Percentiles rank a stretch among this genome's conserved stretches.
These are phyloP conservation scores for Leucoraja ocellata DNA, from an alignment of 2,797 vertebrate genomes.

Conservation along the genomic window DNA sequence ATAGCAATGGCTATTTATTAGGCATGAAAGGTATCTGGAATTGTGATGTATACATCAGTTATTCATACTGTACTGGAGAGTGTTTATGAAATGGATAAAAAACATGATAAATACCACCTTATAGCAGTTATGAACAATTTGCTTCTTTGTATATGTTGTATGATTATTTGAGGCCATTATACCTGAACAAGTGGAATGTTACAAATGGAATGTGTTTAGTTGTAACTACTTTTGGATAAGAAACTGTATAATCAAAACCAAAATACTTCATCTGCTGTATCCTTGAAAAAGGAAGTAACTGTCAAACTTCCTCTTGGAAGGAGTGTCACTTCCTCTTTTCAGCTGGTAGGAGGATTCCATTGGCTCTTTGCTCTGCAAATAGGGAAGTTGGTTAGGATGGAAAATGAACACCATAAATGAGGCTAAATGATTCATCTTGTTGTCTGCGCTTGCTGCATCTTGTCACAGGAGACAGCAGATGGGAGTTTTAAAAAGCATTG, in stretches of 20 bases:
- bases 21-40: no score
- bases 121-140: not conserved
- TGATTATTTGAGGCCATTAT: not conserved
- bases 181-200: not conserved
- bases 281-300: slow-evolving; percentile 44
- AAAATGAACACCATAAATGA: not conserved
- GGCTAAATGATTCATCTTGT: not conserved
- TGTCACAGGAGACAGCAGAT: not conserved
- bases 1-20: no score
- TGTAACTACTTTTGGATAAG: not conserved
- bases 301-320: slow-evolving; percentile 47
- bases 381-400: not conserved
- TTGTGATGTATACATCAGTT: no score
- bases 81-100: no score
- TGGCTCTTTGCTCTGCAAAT: not conserved
- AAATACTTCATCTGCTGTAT: not conserved
- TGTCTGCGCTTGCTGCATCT: not conserved
- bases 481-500: no score
- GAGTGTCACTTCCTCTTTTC: slow-evolving; percentile 48
- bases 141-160: not conserved
- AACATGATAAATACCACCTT: no score
- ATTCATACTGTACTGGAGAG: no score
- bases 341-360: not conserved
- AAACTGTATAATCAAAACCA: not conserved
- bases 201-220: not conserved